phyloP scores from a whole-genome alignment of 2,113 vertebrate species.

The Empidonax traillii region DNA sequence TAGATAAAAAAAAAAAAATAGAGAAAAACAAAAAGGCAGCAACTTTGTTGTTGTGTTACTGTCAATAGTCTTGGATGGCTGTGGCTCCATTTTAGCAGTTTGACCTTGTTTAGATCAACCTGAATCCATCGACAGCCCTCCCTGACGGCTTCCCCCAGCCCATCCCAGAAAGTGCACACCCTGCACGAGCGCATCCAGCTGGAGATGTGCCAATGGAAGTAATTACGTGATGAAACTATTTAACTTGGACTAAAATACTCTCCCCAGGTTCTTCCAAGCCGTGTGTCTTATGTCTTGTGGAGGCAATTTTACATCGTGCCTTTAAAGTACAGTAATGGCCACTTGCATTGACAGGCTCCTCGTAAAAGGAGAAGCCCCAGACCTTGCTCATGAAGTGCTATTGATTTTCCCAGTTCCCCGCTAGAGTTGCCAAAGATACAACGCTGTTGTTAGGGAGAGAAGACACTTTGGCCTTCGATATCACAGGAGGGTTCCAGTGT shows the following conservation, averaged over 20 bases:
- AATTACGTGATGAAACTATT: conserved; percentile 84
- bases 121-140: conserved; percentile 53
- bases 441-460: conserved; percentile 77
- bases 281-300: conserved; percentile 84
- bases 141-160: conserved; percentile 48
- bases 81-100: conserved; percentile 62
- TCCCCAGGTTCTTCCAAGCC: conserved; percentile 82
- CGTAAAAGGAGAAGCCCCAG: conserved; percentile 81
- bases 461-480: conserved; percentile 79
- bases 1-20: neutral
- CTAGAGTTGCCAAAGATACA: conserved; percentile 82
- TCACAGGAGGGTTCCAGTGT: conserved; percentile 79
- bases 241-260: conserved; percentile 85
- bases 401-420: conserved; percentile 82
- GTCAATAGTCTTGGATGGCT: conserved; percentile 55
- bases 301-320: conserved; percentile 84
- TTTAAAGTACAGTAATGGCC: conserved; percentile 87
- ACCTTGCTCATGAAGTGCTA: conserved; percentile 83
- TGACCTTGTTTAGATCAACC: conserved; percentile 74
- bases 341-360: conserved; percentile 84
- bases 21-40: neutral
- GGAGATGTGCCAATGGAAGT: conserved; percentile 82
- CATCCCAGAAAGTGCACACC: conserved; percentile 55
- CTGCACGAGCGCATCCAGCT: conserved; percentile 65
- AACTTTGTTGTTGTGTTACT: conserved; percentile 45